A percentile compares a stretch with the other conserved stretches of the same genome.
These are phyloP conservation scores for Pangasius krempfi DNA, from an alignment of 2,797 vertebrate genomes.

Conservation along the genomic window DNA sequence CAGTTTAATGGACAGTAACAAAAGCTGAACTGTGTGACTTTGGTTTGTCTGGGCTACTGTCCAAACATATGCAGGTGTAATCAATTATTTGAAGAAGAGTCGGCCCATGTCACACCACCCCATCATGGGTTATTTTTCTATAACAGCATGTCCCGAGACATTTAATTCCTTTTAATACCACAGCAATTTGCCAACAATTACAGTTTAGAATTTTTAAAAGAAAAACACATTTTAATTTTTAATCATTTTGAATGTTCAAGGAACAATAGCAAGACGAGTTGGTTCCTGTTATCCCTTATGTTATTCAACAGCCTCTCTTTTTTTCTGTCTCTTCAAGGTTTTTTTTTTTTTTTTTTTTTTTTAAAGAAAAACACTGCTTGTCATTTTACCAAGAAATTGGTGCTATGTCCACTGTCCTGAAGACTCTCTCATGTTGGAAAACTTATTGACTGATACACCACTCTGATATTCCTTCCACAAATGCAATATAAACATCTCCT, in stretches of 20 bases:
- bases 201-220: background rate
- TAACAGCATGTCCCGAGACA: background rate
- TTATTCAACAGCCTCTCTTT: background rate
- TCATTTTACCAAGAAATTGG: background rate
- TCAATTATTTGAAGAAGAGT: background rate
- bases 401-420: background rate
- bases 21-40: conserved; percentile 13
- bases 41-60: conserved; percentile 11
- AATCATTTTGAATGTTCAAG: background rate
- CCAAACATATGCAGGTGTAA: background rate
- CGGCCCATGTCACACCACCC: background rate
- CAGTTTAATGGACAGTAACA: conserved; percentile 15
- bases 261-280: background rate
- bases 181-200: background rate
- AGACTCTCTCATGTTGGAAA: background rate
- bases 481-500: background rate
- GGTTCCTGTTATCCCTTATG: background rate
- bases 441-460: background rate
- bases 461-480: background rate
- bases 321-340: background rate
- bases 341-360: no score
- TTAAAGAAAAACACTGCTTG: background rate
- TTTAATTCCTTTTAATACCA: background rate
- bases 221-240: background rate
- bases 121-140: background rate